phyloP scores from a whole-genome alignment of 2,797 vertebrate genomes.

The Sebastiscus tertius region DNA sequence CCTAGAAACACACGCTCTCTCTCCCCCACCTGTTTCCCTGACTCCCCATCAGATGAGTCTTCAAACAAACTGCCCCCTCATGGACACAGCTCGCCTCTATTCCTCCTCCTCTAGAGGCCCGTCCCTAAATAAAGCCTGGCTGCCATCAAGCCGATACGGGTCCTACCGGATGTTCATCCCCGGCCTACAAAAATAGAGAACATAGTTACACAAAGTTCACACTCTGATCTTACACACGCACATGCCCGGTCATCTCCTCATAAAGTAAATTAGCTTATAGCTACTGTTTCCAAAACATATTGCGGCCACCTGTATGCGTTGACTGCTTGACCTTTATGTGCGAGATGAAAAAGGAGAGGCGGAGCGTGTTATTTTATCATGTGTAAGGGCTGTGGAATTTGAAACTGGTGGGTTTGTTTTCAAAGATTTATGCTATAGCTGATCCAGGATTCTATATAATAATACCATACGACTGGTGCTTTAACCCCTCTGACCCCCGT shows the following conservation, averaged over 20 bases:
- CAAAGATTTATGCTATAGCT: conserved; percentile 42
- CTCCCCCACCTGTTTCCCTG: conserved; percentile 66
- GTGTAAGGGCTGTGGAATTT: conserved; percentile 34
- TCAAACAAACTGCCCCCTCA: conserved; percentile 68
- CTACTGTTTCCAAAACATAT: conserved; percentile 52
- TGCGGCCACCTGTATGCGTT: not conserved
- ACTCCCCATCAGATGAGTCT: conserved; percentile 63
- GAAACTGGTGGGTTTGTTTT: conserved; percentile 37
- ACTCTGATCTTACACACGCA: conserved; percentile 54
- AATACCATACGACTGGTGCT: conserved; percentile 40
- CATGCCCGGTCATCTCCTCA: conserved; percentile 40
- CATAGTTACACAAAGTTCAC: conserved; percentile 71
- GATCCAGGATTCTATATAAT: conserved; percentile 45
- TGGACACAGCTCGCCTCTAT: conserved; percentile 45
- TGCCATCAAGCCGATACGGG: conserved; percentile 51
- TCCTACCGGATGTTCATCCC: conserved; percentile 63
- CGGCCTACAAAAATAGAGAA: conserved; percentile 65
- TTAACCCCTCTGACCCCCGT: conserved; percentile 27
- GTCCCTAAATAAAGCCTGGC: conserved; percentile 75
- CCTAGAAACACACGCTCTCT: conserved; percentile 6
- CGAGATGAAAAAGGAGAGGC: not conserved
- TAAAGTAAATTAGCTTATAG: conserved; percentile 48
- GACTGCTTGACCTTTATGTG: conserved; percentile 22
- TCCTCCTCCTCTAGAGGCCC: conserved; percentile 50
- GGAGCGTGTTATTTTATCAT: conserved; percentile 36